Percentiles rank a stretch among this genome's conserved stretches.
Evolutionary conservation across 1,140 invertebrate genomes (phyloP).

Genomic region (Plutomurus gul): DNA sequence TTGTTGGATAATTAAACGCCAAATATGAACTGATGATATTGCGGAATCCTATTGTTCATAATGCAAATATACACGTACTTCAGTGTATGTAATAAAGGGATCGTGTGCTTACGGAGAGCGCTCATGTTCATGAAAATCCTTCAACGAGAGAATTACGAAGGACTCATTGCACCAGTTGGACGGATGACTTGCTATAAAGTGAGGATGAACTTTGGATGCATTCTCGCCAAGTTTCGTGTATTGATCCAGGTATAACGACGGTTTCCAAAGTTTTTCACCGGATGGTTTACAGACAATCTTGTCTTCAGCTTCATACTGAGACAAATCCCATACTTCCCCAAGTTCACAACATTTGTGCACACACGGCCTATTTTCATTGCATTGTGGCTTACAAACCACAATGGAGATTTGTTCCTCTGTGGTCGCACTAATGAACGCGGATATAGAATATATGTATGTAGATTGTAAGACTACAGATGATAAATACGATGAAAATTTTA

Average conservation of each 20-base stretch:
- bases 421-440: no score
- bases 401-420: constrained; percentile 3
- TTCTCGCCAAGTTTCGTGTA: neutral
- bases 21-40: neutral
- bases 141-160: neutral
- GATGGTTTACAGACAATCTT: constrained; percentile 31
- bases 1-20: neutral
- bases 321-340: constrained; percentile 44
- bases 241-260: constrained; percentile 31
- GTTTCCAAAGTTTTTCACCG: constrained; percentile 38
- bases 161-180: neutral
- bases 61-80: neutral
- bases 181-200: constrained; percentile 30
- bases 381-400: constrained; percentile 39
- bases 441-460: neutral
- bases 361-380: constrained; percentile 35
- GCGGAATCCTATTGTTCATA: neutral
- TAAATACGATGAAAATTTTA: neutral
- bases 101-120: neutral
- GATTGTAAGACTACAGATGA: neutral
- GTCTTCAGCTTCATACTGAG: neutral
- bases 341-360: constrained; percentile 48
- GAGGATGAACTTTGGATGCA: neutral
- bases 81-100: neutral
- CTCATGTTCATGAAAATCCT: neutral